Base-by-base conservation (phyloP, 2,888 invertebrate genomes). In the Heliconius erato region DNA sequence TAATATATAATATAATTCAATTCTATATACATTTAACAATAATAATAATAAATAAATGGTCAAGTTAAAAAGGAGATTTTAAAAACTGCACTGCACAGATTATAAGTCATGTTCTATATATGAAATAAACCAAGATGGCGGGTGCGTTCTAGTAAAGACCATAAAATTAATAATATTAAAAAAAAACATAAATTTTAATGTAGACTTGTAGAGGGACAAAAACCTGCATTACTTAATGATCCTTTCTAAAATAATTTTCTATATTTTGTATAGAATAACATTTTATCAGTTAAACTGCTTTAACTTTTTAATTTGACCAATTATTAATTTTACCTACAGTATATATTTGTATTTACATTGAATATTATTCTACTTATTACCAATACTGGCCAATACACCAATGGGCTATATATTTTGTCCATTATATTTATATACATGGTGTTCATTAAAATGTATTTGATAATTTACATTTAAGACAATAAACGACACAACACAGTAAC, bases 11-110 rank as follows among this genome's bases (percentile, higher is more conserved):
- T 65, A 14, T 26, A 67, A 67, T 32, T 28, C 19, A 67, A 28
- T 67, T 14, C 28, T 69, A 32, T 35, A 69, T 35, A 69, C 69
- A 69, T 35, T 69, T 69, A 69, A 67, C 67, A 26, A 14, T 67
- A 14, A 26, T 67, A 26, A 14, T 67, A 26, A 26, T 67, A 14
- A 26, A 26, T 67, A 14, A 26, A 26, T 28, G 67, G n/a, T 67
- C 67, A 28, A 28, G 44, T 12, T 49, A 26, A 26, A 40, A n/a
- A n/a, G 67, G 14, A 4, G 28, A 14, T 28, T 28, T 32, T 67
- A 67, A 14, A 28, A 67, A 14, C 67, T 67, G 67, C 14, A 12
- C 26, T 26, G 26, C 14, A 65, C 14, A 26, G 12, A 14, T 65
- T n/a, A 63, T 65, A 65, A n/a, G n/a, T 12, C 26, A 26, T 59